Base-by-base conservation (phyloP, 2,113 vertebrate species). In the Stercorarius parasiticus region DNA sequence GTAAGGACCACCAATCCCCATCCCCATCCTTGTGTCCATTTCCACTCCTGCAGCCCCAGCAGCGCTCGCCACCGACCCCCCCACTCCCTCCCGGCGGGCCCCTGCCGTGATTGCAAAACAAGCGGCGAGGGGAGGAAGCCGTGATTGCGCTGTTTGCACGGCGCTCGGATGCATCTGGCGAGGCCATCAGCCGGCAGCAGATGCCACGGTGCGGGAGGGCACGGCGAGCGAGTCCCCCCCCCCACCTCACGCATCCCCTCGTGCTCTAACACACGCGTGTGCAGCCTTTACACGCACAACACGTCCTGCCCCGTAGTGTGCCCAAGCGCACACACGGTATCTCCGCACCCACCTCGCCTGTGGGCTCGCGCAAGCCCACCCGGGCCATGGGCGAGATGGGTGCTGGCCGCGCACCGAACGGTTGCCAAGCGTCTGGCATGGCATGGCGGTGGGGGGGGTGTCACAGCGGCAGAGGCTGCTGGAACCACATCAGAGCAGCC, bases 231-330 rank as follows among this genome's bases (percentile, higher is more conserved):
- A 50, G 53, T 10, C 38, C n/a, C 52, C 43, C 32, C 26, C 30
- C 19, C 18, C 10, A 0, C 3, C 47, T 38, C 34, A 1, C 4
- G 3, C 22, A 0, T 3, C 32, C 42, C 56, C 45, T 25, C 6
- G 3, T 1, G 66, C 58, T 15, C 53, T 2, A 4, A n/a, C 42
- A 40, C 49, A 6, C 40, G 3, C 2, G 0, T 21, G 84, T 9
- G 49, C 42, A 53, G 52, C 80, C 45, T 19, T 9, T 11, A 15
- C 50, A 19, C 12, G 1, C 5, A 2, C 3, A 11, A 13, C 21
- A 6, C 1, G 2, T 9, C 66, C 66, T 27, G 22, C 42, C 42
- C 42, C 3, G 7, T 2, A 11, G 19, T 2, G 5, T 25, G 52
- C 53, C 53, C 64, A 4, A 34, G 27, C 12, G 2, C 2, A 4